Evolutionary conservation across 2,797 vertebrate genomes (phyloP).

Genomic region (Thunnus albacares): DNA sequence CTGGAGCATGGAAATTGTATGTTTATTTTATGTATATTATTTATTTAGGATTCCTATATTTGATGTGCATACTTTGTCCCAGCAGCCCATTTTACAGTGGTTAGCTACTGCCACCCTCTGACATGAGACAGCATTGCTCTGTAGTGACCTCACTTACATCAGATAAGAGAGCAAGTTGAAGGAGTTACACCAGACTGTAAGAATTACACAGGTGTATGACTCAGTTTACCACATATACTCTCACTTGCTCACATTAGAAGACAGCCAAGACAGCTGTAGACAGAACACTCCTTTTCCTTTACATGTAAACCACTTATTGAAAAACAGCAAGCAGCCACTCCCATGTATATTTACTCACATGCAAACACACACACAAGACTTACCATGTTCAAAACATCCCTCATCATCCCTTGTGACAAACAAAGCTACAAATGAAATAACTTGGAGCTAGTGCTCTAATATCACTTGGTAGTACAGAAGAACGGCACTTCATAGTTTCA

Average conservation of each 20-base stretch:
- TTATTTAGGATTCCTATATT: not conserved
- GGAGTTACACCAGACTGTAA: not conserved
- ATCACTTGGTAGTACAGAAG: not conserved
- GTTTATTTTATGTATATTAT: not conserved
- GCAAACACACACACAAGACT: not conserved
- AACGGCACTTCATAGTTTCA: not conserved
- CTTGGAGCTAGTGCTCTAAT: not conserved
- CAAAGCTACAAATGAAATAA: not conserved
- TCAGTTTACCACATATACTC: not conserved
- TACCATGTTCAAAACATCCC: not conserved
- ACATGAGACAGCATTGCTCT: conserved; percentile 30
- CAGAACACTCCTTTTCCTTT: not conserved
- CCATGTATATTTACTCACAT: not conserved
- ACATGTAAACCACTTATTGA: not conserved
- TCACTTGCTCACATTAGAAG: not conserved
- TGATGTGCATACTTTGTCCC: not conserved
- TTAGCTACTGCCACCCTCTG: conserved; percentile 58
- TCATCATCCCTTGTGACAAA: not conserved
- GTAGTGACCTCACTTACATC: not conserved
- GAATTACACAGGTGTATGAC: not conserved
- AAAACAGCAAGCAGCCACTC: not conserved
- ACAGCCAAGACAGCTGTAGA: not conserved
- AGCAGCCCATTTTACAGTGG: not conserved
- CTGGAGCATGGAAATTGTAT: not conserved
- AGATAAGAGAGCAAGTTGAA: not conserved